These are phyloP conservation scores for Zoroaster sp. DNA, from an alignment of 53 echinoderm and acorn worm genomes.

Conservation along the genomic window DNA sequence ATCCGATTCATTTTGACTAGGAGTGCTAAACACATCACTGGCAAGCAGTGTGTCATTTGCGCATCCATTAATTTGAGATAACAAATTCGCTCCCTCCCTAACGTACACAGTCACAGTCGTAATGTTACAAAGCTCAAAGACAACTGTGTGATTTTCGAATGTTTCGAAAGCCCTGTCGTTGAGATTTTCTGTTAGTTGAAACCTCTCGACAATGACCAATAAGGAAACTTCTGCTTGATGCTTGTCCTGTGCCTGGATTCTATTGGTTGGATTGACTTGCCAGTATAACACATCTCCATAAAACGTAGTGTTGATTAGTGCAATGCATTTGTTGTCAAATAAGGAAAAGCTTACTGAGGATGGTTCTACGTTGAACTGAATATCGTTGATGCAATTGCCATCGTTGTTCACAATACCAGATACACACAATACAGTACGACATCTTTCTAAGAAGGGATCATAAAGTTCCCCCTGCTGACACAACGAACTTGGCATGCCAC, in stretches of 20 bases:
- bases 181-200: neutral
- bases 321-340: neutral
- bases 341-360: neutral
- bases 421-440: neutral
- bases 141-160: neutral
- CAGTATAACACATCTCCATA: neutral
- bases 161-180: too few species aligned
- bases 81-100: neutral
- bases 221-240: neutral
- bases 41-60: neutral
- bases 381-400: neutral
- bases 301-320: neutral
- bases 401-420: neutral
- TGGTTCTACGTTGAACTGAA: neutral
- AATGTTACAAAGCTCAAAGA: neutral
- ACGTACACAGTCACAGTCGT: neutral
- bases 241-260: neutral
- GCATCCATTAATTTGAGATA: neutral
- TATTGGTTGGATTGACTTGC: neutral
- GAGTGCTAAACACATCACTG: neutral
- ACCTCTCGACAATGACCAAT: neutral
- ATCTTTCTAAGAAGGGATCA: constrained; percentile 48
- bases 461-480: constrained; percentile 39
- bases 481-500: neutral
- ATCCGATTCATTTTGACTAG: neutral